Conservation (phyloP, 1,140 invertebrate genomes). For the Achatina immaculata region DNA sequence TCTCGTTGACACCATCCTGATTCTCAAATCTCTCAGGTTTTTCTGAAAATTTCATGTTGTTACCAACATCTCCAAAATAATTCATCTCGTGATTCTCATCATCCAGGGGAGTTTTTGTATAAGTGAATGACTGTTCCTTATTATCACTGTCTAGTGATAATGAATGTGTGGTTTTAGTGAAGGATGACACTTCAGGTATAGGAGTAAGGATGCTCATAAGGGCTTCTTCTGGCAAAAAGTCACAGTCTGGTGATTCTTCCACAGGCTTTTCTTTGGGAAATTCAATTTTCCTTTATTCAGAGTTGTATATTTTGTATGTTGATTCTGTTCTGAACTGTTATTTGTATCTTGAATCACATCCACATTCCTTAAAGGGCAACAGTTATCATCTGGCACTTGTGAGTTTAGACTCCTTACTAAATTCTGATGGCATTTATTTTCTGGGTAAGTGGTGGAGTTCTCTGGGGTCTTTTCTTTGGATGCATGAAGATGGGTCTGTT, state of each 20-base stretch:
- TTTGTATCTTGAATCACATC: conserved; percentile 55
- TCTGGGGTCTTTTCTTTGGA: conserved; percentile 47
- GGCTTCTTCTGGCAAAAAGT: conserved; percentile 42
- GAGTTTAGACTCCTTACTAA: conserved; percentile 11
- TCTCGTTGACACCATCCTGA: neutral
- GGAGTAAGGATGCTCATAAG: conserved; percentile 54
- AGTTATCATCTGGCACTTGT: conserved; percentile 54
- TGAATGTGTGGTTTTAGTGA: conserved; percentile 51
- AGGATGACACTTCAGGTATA: conserved; percentile 59
- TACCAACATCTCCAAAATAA: neutral
- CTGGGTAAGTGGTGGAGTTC: conserved; percentile 42
- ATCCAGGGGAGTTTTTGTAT: no score
- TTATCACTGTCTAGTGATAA: no score
- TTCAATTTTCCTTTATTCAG: no score
- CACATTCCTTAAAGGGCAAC: conserved; percentile 60
- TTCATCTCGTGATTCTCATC: conserved; percentile 13
- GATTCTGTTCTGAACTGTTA: neutral
- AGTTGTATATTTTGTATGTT: no score
- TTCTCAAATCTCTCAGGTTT: neutral
- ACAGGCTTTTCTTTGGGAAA: neutral
- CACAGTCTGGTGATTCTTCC: conserved; percentile 35
- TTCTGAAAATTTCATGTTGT: neutral
- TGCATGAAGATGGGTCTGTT: conserved; percentile 35
- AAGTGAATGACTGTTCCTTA: no score
- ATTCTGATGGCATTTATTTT: conserved; percentile 35